Conservation (phyloP, 1,140 invertebrate genomes). For the Sitophilus oryzae region DNA sequence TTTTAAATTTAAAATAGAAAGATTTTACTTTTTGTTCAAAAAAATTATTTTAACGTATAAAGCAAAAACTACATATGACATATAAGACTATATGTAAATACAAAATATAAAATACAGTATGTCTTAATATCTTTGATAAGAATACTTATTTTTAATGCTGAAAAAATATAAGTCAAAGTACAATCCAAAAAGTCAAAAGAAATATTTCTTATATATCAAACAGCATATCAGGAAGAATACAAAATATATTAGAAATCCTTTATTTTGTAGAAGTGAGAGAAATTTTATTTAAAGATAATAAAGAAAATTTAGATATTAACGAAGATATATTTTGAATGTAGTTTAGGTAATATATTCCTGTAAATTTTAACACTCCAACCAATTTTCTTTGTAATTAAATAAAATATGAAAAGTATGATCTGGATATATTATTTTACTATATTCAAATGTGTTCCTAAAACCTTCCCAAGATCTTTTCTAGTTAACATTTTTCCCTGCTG, state of each 20-base stretch:
- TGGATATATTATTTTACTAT: not conserved
- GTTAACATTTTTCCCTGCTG: too few species aligned
- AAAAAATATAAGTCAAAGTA: not conserved
- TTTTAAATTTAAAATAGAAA: too few species aligned
- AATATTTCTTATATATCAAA: not conserved
- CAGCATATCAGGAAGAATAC: not conserved
- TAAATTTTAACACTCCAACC: conserved; percentile 1
- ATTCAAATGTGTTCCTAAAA: not conserved
- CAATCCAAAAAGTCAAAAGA: conserved; percentile 5
- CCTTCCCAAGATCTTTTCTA: not conserved
- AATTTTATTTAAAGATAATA: not conserved
- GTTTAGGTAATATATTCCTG: not conserved
- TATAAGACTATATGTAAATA: too few species aligned
- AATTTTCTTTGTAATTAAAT: conserved; percentile 1
- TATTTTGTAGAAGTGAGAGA: not conserved
- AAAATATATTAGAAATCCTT: not conserved
- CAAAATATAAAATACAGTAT: too few species aligned
- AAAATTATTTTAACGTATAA: not conserved
- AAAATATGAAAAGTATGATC: not conserved
- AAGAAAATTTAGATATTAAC: too few species aligned
- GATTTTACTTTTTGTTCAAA: not conserved
- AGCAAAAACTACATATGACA: too few species aligned
- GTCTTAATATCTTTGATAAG: not conserved
- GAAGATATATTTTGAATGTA: conserved; percentile 3
- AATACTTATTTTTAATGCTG: not conserved